phyloP scores from a whole-genome alignment of 2,113 vertebrate genomes.

The Dromiciops gliroides region DNA sequence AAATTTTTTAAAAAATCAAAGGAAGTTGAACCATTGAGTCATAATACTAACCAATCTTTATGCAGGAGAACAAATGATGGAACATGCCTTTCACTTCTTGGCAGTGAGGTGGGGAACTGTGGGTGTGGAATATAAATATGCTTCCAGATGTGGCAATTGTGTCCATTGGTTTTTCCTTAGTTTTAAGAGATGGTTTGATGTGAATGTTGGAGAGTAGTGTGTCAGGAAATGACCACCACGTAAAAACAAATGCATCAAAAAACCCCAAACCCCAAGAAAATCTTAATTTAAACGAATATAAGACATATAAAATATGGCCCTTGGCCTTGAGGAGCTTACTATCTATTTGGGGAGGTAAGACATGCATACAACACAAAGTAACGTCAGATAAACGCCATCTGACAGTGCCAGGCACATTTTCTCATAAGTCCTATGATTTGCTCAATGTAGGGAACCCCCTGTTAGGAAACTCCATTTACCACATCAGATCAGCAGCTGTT shows the following conservation, averaged over 20 bases:
- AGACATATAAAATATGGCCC: background rate
- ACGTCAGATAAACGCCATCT: background rate
- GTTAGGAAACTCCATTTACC: background rate
- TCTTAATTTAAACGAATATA: background rate
- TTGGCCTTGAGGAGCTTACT: background rate
- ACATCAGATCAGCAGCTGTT: background rate
- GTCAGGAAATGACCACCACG: background rate
- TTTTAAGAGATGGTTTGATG: background rate
- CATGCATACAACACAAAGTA: background rate
- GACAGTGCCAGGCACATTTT: background rate
- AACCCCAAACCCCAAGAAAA: too few species aligned
- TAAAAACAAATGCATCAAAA: background rate
- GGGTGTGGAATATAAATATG: background rate
- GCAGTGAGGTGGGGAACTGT: background rate
- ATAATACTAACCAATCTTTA: background rate
- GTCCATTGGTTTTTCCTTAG: background rate
- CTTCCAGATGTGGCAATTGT: background rate
- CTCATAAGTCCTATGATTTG: background rate
- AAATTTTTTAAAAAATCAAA: background rate
- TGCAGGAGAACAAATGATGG: background rate
- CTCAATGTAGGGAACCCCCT: background rate
- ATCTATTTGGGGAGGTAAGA: background rate
- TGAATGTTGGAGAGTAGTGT: background rate
- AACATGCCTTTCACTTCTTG: background rate
- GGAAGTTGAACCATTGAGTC: background rate